phyloP scores from a whole-genome alignment of 2,888 invertebrate species.

The Netelia inedita region DNA sequence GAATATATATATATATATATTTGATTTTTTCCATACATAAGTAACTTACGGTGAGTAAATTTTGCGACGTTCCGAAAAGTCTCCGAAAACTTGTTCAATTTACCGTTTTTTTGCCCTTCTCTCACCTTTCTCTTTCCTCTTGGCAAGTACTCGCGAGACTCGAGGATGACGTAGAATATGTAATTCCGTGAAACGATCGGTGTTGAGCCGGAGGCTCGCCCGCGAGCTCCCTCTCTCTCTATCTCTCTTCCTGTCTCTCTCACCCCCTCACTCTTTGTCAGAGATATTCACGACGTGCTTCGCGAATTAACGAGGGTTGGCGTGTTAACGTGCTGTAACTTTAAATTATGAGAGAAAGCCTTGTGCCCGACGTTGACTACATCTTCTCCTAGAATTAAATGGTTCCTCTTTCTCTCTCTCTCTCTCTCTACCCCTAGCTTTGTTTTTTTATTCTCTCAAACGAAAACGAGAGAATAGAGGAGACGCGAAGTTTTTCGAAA shows the following conservation, averaged over 20 bases:
- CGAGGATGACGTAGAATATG: slow-evolving; percentile 44
- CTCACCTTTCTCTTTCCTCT: neutral
- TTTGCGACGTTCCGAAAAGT: neutral
- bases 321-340: slow-evolving; percentile 59
- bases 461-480: neutral
- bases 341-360: slow-evolving; percentile 53
- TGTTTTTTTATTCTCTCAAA: neutral
- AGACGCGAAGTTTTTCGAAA: slow-evolving; percentile 18
- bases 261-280: slow-evolving; percentile 8
- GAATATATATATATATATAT: neutral
- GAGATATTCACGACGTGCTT: slow-evolving; percentile 50
- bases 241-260: neutral
- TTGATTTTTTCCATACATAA: neutral
- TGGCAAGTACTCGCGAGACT: slow-evolving; percentile 1
- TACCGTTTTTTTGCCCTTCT: neutral
- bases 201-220: slow-evolving; percentile 31
- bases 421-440: no score
- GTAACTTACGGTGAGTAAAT: neutral
- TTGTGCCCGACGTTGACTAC: neutral
- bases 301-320: slow-evolving; percentile 63
- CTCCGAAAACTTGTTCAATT: slow-evolving; percentile 9
- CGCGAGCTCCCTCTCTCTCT: slow-evolving; percentile 13
- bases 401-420: slow-evolving; percentile 1
- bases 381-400: slow-evolving; percentile 37
- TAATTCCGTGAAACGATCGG: slow-evolving; percentile 37